Evolutionary conservation across 2,113 vertebrate species (phyloP).

Genomic region (Calyptomena viridis): DNA sequence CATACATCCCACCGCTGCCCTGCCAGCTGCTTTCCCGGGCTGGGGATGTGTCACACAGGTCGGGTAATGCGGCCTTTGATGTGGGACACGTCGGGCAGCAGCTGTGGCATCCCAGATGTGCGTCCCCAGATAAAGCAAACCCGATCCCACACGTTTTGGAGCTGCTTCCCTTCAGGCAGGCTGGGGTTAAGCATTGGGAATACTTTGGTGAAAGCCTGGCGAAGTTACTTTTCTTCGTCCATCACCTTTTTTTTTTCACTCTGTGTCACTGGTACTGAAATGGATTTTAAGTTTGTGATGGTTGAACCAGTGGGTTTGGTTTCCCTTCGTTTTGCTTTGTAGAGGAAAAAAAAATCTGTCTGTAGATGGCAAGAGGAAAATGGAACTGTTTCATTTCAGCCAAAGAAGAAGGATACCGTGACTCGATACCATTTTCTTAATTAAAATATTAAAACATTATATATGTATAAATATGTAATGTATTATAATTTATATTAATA

Average conservation of each 20-base stretch:
- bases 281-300: too few relatives aligned
- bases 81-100: not conserved
- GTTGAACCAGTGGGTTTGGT: rapidly evolving
- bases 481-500: too few relatives aligned
- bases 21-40: not conserved
- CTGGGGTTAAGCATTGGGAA: not conserved
- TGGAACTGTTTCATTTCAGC: not conserved
- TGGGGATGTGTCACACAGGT: not conserved
- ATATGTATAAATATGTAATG: too few relatives aligned
- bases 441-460: not conserved
- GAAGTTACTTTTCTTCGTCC: not conserved
- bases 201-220: not conserved
- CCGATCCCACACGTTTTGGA: not conserved
- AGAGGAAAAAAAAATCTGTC: not conserved
- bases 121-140: not conserved
- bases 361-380: not conserved
- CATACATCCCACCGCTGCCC: not conserved
- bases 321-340: not conserved
- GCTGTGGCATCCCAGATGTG: not conserved
- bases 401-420: rapidly evolving
- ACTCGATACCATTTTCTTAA: not conserved
- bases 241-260: not conserved
- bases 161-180: not conserved
- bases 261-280: not conserved
- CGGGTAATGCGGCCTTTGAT: conserved; percentile 37